Evolutionary conservation across 2,113 vertebrate genomes (phyloP), one percentile per base, ranked within the genome.

Genomic region (Apeltes quadracus): DNA sequence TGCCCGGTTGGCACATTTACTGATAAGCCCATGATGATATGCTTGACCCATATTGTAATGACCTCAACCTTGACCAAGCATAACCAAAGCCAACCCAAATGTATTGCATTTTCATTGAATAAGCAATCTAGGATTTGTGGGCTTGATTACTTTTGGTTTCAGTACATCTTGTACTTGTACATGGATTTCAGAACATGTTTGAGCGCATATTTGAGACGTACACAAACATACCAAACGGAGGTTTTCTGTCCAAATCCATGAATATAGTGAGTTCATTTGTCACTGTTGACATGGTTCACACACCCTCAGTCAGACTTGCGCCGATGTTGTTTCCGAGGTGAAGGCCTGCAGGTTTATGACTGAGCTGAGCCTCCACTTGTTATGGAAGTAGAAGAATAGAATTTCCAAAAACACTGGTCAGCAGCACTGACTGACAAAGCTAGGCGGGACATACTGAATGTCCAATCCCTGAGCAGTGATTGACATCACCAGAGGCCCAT

Each of bases 401-500:
- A n/a, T 64, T 63, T 76, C 34, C 36, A 43, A 41, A 50, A 57
- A 56, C 50, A 68, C 39, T 3, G 20, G 29, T 58, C 55, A 59
- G n/a, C 50, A 76, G 50, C 39, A 51, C 22, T 50, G 64, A 57
- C 18, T 69, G 50, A 41, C 7, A n/a, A 43, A 72, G 18, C 4
- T 29, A 58, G 57, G 53, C 4, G 6, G 70, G 46, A 68, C 69
- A 57, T 9, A 12, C 36, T 63, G 53, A 58, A 79, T 63, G 16
- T 71, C 56, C 61, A 23, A 41, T 64, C 8, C 41, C 39, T 38
- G 58, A 25, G 61, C 39, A 29, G 55, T 76, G 79, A 88, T 44
- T 79, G 82, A 73, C 68, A 46, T 54, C 14, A 34, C 55, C 50
- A 76, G 20, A 43, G 27, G 48, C 68, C 76, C 59, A 46, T 78